Evolutionary conservation across 2,113 vertebrate species (phyloP).

Genomic region (Probosciger aterrimus): DNA sequence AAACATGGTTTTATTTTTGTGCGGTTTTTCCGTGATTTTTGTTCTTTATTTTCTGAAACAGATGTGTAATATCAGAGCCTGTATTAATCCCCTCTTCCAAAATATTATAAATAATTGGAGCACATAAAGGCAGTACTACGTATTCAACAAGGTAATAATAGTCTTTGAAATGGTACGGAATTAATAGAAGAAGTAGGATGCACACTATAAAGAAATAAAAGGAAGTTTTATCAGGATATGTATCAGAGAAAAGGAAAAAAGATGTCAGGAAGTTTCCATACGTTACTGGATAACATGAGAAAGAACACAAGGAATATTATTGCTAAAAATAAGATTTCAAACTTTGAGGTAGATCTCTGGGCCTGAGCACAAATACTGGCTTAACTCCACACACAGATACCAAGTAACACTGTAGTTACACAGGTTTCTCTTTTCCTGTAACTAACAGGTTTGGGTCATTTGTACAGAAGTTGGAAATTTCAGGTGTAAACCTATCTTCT

Average conservation of each 20-base stretch:
- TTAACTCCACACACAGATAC: neutral
- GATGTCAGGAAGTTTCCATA: neutral
- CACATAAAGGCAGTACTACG: neutral
- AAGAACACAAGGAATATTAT: neutral
- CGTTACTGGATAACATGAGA: neutral
- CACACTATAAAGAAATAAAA: neutral
- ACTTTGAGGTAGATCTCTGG: neutral
- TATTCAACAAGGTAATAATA: neutral
- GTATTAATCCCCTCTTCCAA: neutral
- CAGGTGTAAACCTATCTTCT: neutral
- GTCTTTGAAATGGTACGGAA: neutral
- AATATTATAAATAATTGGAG: neutral
- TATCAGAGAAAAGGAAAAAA: neutral
- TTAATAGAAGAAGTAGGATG: neutral
- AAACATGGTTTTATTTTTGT: neutral
- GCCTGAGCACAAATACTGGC: neutral
- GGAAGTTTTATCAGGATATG: neutral
- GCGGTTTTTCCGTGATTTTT: fast-evolving
- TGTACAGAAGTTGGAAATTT: neutral
- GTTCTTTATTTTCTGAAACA: neutral
- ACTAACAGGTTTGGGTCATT: neutral
- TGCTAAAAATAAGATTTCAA: neutral
- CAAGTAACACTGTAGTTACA: neutral
- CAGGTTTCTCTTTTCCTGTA: neutral
- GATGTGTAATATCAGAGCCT: neutral